A percentile compares a stretch with the other conserved stretches of the same genome.
Conservation (phyloP, 2,797 vertebrate species). For the Cyprinodon diabolis region DNA sequence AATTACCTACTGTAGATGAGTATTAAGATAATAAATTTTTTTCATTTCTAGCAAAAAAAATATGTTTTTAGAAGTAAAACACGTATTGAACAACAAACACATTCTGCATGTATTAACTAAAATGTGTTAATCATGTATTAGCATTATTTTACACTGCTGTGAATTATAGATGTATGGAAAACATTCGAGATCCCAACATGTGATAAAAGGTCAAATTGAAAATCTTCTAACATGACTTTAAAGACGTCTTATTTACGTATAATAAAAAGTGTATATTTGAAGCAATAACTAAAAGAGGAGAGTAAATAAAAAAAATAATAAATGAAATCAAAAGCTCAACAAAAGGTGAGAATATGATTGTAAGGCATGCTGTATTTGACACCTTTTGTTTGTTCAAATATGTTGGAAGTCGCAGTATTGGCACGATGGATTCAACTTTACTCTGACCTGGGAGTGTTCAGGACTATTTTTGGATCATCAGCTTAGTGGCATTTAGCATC, state of each 20-base stretch:
- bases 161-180: slow-evolving; percentile 10
- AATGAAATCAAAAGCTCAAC: slow-evolving; percentile 12
- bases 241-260: slow-evolving; percentile 3
- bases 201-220: not conserved
- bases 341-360: slow-evolving; percentile 14
- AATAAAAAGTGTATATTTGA: not conserved
- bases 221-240: slow-evolving; percentile 12
- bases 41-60: slow-evolving; percentile 4
- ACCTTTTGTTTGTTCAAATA: slow-evolving; percentile 21
- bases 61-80: slow-evolving; percentile 4
- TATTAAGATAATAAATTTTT: slow-evolving; percentile 1
- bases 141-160: slow-evolving; percentile 7
- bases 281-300: not conserved
- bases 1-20: not conserved
- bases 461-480: slow-evolving; percentile 71
- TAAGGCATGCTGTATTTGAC: slow-evolving; percentile 27
- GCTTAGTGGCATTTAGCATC: slow-evolving; percentile 61
- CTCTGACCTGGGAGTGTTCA: slow-evolving; percentile 45
- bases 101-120: not conserved
- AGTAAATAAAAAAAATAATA: not conserved
- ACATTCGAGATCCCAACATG: slow-evolving; percentile 1
- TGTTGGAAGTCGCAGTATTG: slow-evolving; percentile 34
- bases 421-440: slow-evolving; percentile 59
- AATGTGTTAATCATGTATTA: slow-evolving; percentile 4
- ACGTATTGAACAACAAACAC: not conserved